Conservation (phyloP, 2,113 vertebrate species). For the Xiphophorus maculatus region DNA sequence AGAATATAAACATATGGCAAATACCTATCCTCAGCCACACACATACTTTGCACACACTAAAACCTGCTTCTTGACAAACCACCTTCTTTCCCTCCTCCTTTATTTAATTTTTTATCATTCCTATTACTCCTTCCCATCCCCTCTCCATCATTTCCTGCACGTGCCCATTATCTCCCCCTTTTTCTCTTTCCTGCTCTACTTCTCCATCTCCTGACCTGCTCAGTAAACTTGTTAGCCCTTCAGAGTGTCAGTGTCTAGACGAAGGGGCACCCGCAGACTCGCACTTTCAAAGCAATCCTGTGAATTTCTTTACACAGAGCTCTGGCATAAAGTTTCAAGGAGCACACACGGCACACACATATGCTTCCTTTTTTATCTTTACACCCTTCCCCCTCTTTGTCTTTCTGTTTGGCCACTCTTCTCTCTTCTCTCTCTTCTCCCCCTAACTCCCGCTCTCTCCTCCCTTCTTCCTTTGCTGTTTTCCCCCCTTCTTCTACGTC, state of each 20-base stretch:
- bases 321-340: constrained; percentile 38
- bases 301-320: constrained; percentile 38
- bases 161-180: constrained; percentile 57
- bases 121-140: constrained; percentile 31
- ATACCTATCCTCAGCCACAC: constrained; percentile 8
- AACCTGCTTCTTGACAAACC: constrained; percentile 23
- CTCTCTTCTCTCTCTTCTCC: not conserved
- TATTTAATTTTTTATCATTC: constrained; percentile 39
- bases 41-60: constrained; percentile 2
- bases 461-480: constrained; percentile 2
- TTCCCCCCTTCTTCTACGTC: not conserved
- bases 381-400: constrained; percentile 10
- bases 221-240: constrained; percentile 58
- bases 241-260: constrained; percentile 47
- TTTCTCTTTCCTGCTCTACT: constrained; percentile 31
- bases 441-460: not conserved
- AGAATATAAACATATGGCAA: constrained; percentile 58
- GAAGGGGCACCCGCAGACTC: constrained; percentile 39
- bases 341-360: constrained; percentile 21
- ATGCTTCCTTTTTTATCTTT: constrained; percentile 24
- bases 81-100: constrained; percentile 13
- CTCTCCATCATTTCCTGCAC: constrained; percentile 39
- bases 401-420: constrained; percentile 36
- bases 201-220: constrained; percentile 57
- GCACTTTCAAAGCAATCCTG: constrained; percentile 47